These are phyloP conservation scores for Orientallactaga sibirica DNA, from an alignment of 2,797 vertebrate species.

Conservation along the genomic window DNA sequence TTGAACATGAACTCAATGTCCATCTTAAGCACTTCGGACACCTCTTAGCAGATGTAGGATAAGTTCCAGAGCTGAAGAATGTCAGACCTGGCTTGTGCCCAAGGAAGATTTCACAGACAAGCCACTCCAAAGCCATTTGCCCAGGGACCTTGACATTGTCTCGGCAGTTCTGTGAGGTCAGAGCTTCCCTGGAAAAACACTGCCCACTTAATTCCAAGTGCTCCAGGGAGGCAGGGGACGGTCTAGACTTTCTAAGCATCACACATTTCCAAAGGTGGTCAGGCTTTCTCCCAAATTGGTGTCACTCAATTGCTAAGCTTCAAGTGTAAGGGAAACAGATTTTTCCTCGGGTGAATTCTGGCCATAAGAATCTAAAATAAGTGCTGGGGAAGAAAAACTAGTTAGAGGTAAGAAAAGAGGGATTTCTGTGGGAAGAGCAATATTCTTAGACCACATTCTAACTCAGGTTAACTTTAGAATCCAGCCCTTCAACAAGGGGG, in stretches of 20 bases:
- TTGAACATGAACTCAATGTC: conserved; percentile 1
- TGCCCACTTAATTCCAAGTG: accelerated
- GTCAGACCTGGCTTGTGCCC: neutral
- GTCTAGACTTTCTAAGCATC: neutral
- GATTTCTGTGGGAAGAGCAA: neutral
- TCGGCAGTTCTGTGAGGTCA: neutral
- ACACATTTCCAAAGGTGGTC: neutral
- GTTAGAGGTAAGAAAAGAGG: neutral
- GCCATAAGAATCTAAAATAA: conserved; percentile 6
- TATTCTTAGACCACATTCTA: neutral
- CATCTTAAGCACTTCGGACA: neutral
- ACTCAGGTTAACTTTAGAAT: neutral
- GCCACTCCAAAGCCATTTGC: neutral
- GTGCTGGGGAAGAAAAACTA: neutral
- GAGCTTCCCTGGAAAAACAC: neutral
- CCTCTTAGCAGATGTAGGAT: neutral
- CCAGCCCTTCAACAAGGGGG: neutral
- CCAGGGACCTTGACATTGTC: too few relatives aligned
- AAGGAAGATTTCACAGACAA: neutral
- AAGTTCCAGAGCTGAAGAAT: neutral
- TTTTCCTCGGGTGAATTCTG: conserved; percentile 45
- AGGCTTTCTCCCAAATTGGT: neutral
- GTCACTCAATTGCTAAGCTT: conserved; percentile 43
- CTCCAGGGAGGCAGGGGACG: neutral
- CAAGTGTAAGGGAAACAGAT: neutral